phyloP scores from a whole-genome alignment of 2,888 invertebrate genomes.

The Gerris lacustris region DNA sequence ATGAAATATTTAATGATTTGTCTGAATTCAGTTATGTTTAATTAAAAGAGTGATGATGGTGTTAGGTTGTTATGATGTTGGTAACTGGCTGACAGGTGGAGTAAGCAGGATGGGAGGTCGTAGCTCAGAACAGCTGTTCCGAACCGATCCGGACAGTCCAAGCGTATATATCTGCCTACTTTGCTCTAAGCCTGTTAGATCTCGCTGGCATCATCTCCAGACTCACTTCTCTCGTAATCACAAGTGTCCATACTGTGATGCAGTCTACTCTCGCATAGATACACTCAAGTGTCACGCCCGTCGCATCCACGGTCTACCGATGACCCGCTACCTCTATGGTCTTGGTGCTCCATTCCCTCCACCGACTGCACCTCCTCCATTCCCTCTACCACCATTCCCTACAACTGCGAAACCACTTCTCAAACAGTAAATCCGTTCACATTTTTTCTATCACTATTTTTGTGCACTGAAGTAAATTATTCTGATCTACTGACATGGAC shows the following conservation, averaged over 20 bases:
- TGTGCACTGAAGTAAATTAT: too few species aligned
- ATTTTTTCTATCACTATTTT: neutral
- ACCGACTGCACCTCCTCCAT: neutral
- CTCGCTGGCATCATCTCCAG: conserved; percentile 55
- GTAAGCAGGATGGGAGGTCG: neutral
- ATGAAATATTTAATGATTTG: too few species aligned
- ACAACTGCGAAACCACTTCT: neutral
- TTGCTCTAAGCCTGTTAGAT: conserved; percentile 53
- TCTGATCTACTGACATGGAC: too few species aligned
- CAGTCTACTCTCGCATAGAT: conserved; percentile 77
- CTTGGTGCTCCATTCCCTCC: conserved; percentile 14
- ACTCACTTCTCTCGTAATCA: conserved; percentile 39
- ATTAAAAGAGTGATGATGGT: too few species aligned
- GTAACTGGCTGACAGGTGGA: neutral
- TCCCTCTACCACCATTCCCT: neutral
- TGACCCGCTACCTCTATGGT: conserved; percentile 25
- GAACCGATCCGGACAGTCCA: conserved; percentile 22
- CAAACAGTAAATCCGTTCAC: neutral
- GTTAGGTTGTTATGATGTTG: too few species aligned
- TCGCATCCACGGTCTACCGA: conserved; percentile 45
- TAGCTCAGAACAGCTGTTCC: conserved; percentile 19
- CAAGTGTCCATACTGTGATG: conserved; percentile 67
- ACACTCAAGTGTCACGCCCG: conserved; percentile 64
- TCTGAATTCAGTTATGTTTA: too few species aligned
- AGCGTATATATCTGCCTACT: conserved; percentile 46